phyloP scores from a whole-genome alignment of 2,113 vertebrate species.

The Theristicus caerulescens region DNA sequence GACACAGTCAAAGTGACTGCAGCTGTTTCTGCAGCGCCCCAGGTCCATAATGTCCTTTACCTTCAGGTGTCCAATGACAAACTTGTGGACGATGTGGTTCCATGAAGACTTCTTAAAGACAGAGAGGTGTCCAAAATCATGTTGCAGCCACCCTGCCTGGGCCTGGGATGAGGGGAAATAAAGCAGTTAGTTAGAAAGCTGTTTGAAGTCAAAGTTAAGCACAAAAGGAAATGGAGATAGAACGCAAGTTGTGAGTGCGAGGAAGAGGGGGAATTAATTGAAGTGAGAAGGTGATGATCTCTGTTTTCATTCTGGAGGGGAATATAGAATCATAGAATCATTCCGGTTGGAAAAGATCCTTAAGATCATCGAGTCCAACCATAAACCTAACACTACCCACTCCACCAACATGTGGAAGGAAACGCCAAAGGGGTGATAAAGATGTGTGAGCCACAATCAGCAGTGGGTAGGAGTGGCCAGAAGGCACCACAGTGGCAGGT shows the following conservation, averaged over 20 bases:
- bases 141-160: constrained; percentile 95
- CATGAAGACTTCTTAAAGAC: constrained; percentile 88
- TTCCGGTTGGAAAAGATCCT: not conserved
- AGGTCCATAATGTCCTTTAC: constrained; percentile 46
- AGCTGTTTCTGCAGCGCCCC: not conserved
- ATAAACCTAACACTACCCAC: not conserved
- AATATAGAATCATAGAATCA: not conserved
- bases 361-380: not conserved
- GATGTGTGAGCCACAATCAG: not conserved
- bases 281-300: not conserved
- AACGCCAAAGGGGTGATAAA: not conserved
- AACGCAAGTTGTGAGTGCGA: not conserved
- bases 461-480: not conserved
- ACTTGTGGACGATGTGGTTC: constrained; percentile 91
- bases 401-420: not conserved
- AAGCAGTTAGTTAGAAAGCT: not conserved
- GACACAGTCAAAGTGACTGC: not conserved
- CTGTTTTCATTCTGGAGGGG: not conserved
- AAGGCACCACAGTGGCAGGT: not conserved
- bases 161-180: constrained; percentile 66
- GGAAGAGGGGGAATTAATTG: not conserved
- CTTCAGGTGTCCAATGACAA: constrained; percentile 93
- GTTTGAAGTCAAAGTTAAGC: not conserved
- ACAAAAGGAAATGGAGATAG: not conserved
- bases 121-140: constrained; percentile 95